Base-by-base conservation (phyloP, 2,888 invertebrate species). In the Oxyteleia sp. region DNA sequence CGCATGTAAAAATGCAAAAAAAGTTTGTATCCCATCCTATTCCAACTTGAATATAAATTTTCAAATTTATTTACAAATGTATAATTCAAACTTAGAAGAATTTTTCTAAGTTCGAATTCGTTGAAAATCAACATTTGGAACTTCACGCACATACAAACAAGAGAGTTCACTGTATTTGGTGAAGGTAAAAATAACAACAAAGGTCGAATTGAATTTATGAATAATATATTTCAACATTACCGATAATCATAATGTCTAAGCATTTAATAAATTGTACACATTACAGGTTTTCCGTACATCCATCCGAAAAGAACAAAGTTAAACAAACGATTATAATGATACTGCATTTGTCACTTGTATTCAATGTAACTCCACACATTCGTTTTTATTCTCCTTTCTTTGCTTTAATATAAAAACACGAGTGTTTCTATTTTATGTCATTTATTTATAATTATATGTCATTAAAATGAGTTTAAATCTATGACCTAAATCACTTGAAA, bases 391-490 rank as follows among this genome's bases (percentile, higher is more conserved):
- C 32, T 1, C 32, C 8, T 32, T n/a, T n/a, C n/a, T 8, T 32
- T 32, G 10, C 32, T 7, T 55, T 29, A 16, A 75, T 75, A 66
- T 49, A 75, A 75, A 75, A 75, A 66, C 66, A 66, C 45, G 66
- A 75, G 45, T 64, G 23, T 49, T 26, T 49, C 38, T 75, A 75
- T 26, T 53, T 26, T 2, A 49, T 51, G 13, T 2, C 20, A 53
- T 47, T 35, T 23, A n/a, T n/a, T 8, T 16, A 38, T 53, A 47
- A 35, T 71, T 45, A 38, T 63, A 32, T 8, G 49, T 59, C 43
- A 63, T 20, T 66, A n/a, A 64, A 64, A 57, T 59, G 29, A 49
- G 45, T 43, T 41, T 38, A 10, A 3, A 41, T 41, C 1, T 32
- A 32, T 32, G 32, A 45, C n/a, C n/a, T n/a, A n/a, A n/a, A n/a